These are phyloP conservation scores for Rhyacophila brunnea DNA, from an alignment of 1,140 invertebrate genomes.

Conservation along the genomic window DNA sequence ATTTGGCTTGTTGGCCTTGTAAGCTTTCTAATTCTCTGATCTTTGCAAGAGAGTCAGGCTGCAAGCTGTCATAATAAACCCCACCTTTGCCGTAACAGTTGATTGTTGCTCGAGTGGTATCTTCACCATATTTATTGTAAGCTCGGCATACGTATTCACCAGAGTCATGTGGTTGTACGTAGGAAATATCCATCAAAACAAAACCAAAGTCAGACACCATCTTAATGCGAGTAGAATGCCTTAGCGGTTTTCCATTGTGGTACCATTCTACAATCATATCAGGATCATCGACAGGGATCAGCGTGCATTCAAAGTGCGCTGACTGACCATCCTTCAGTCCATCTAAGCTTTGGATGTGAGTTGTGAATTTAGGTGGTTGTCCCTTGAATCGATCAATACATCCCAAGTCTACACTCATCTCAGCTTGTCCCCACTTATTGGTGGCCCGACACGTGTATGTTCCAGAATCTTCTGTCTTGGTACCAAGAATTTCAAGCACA, in stretches of 20 bases:
- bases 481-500: slow-evolving; percentile 89
- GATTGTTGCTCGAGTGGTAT: slow-evolving; percentile 80
- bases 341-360: slow-evolving; percentile 80
- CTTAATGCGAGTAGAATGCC: slow-evolving; percentile 89
- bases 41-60: slow-evolving; percentile 88
- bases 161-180: slow-evolving; percentile 89
- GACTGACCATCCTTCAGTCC: slow-evolving; percentile 89
- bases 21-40: slow-evolving; percentile 86
- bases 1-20: slow-evolving; percentile 59
- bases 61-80: slow-evolving; percentile 89
- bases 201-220: slow-evolving; percentile 95
- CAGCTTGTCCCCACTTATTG: slow-evolving; percentile 84
- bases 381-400: slow-evolving; percentile 83
- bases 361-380: slow-evolving; percentile 84
- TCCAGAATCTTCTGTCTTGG: slow-evolving; percentile 85
- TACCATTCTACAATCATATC: slow-evolving; percentile 96
- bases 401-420: slow-evolving; percentile 80
- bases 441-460: slow-evolving; percentile 83
- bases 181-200: slow-evolving; percentile 92
- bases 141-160: slow-evolving; percentile 91
- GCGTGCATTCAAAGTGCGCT: slow-evolving; percentile 89
- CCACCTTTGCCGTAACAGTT: slow-evolving; percentile 82
- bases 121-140: slow-evolving; percentile 87
- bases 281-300: slow-evolving; percentile 90
- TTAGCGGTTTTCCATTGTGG: slow-evolving; percentile 84